Conservation (phyloP, 2,888 invertebrate genomes). For the Enchytraeus crypticus region DNA sequence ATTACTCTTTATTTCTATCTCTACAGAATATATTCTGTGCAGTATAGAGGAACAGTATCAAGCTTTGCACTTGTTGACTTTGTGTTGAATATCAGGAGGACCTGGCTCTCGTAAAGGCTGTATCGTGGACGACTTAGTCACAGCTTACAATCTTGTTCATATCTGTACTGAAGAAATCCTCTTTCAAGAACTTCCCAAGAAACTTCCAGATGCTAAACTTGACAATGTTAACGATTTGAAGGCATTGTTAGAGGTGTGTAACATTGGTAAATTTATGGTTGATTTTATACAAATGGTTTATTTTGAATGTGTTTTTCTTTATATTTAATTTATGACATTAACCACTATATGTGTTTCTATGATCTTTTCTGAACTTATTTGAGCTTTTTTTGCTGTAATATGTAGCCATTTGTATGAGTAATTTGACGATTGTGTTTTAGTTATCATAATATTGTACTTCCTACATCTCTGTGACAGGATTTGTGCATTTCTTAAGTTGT, state of each 20-base stretch:
- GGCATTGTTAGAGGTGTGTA: slow-evolving; percentile 33
- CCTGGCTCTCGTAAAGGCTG: slow-evolving; percentile 45
- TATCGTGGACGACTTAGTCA: slow-evolving; percentile 38
- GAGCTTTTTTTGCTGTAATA: not conserved
- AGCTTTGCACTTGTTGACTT: not conserved
- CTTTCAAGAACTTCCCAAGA: slow-evolving; percentile 33
- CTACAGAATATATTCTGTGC: no score
- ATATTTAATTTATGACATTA: slow-evolving; percentile 4
- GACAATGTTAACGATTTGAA: slow-evolving; percentile 31
- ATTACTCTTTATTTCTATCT: no score
- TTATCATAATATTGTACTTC: no score
- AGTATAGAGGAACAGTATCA: no score
- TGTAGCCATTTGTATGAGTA: no score
- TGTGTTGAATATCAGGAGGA: slow-evolving; percentile 34
- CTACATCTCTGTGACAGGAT: no score
- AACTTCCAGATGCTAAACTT: slow-evolving; percentile 31
- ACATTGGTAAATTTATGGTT: slow-evolving; percentile 10
- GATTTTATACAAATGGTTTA: slow-evolving; percentile 17
- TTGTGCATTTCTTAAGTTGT: no score
- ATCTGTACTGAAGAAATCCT: slow-evolving; percentile 41
- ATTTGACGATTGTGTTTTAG: no score
- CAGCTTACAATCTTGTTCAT: slow-evolving; percentile 38
- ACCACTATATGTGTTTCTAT: not conserved
- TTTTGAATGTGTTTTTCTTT: slow-evolving; percentile 16
- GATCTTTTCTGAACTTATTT: not conserved